phyloP scores from a whole-genome alignment of 2,888 invertebrate genomes.

The Tenthredo scrophulariae region DNA sequence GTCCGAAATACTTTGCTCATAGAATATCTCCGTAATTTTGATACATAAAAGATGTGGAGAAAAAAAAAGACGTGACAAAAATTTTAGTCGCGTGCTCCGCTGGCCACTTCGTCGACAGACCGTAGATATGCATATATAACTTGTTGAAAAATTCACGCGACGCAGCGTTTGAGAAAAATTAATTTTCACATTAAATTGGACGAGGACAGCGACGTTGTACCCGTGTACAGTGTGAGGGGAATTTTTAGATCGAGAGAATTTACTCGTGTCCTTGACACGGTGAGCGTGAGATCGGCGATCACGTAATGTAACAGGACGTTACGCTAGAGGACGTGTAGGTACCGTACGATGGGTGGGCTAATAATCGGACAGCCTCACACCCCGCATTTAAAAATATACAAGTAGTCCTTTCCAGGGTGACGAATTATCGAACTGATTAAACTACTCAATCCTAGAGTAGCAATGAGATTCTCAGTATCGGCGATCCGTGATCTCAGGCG shows the following conservation, averaged over 20 bases:
- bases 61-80: neutral
- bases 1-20: neutral
- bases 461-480: neutral
- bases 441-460: neutral
- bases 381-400: neutral
- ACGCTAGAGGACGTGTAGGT: constrained; percentile 44
- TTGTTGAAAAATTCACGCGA: neutral
- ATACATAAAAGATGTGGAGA: neutral
- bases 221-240: constrained; percentile 50
- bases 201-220: neutral
- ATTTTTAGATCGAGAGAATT: constrained; percentile 67
- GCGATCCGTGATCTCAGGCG: neutral
- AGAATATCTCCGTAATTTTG: no score
- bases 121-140: neutral
- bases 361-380: neutral
- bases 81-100: neutral
- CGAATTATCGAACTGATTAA: neutral
- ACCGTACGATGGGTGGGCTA: constrained; percentile 34
- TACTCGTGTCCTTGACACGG: constrained; percentile 73
- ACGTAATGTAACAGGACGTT: constrained; percentile 54
- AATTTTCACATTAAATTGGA: neutral
- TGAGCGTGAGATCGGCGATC: constrained; percentile 69
- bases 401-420: neutral
- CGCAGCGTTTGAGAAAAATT: neutral
- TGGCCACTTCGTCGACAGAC: no score